A percentile compares a stretch with the other conserved stretches of the same genome.
Evolutionary conservation across 2,113 vertebrate genomes (phyloP).

Genomic region (Cyrtonyx montezumae): DNA sequence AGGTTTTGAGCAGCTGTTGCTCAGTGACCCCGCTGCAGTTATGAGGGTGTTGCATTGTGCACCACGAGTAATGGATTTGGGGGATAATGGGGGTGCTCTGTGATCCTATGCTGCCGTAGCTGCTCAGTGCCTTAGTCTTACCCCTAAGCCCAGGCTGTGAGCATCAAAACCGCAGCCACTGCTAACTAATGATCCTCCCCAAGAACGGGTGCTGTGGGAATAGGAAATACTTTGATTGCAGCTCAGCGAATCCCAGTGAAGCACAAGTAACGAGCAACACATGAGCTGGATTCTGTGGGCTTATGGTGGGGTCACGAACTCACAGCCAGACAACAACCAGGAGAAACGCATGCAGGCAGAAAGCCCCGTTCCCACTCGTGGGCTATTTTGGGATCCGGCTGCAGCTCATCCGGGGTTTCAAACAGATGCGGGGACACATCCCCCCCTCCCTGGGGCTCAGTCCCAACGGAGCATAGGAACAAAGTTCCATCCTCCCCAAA

Average conservation of each 20-base stretch:
- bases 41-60: neutral
- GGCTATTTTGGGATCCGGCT: neutral
- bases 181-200: neutral
- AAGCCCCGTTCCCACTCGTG: neutral
- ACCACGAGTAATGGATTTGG: neutral
- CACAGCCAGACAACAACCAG: constrained; percentile 27
- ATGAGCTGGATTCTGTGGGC: constrained; percentile 24
- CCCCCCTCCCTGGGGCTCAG: neutral
- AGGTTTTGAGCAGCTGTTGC: neutral
- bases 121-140: neutral
- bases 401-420: neutral
- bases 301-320: neutral
- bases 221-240: constrained; percentile 54
- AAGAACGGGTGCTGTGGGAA: neutral
- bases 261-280: constrained; percentile 64
- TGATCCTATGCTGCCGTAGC: no score
- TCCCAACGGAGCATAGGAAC: neutral
- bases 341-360: constrained; percentile 33
- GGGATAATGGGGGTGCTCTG: neutral
- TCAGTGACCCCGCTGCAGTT: neutral
- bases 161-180: neutral
- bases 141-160: neutral
- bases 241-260: constrained; percentile 51
- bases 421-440: neutral
- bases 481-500: neutral